Evolutionary conservation across 2,113 vertebrate genomes (phyloP), one percentile per base, ranked within the genome.

Genomic region (Canis aureus): DNA sequence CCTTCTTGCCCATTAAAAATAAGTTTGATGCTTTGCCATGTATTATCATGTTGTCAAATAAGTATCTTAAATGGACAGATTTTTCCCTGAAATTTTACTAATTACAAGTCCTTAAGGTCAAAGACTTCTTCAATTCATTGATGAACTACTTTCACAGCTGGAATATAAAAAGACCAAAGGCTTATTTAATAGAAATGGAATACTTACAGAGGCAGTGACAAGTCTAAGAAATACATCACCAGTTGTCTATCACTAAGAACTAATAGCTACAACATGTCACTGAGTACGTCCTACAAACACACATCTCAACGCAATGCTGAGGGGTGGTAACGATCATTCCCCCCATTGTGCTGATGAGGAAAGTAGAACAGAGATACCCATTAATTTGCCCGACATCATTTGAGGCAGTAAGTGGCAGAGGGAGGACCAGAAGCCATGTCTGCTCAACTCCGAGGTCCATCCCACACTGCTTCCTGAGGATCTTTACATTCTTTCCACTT

Each of bases 51-150:
- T 90, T 35, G 74, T 49, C 71, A 82, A 86, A 79, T 32, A 85
- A 92, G 43, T 69, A 57, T 59, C 66, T 87, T 93, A 62, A n/a
- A n/a, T 17, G 79, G 81, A 81, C 76, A 85, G 35, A 53, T 32
- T 59, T 9, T 74, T 11, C 11, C 59, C n/a, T 81, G 23, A 93
- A 87, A 71, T 86, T 64, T 71, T 94, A 90, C 27, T n/a, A 62
- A 94, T 25, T 91, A 66, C 29, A 94, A 93, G 19, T 38, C 87
- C 35, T 80, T 74, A 91, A 38, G 59, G 89, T 85, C 78, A 95
- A 96, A 80, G 80, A 16, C 10, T 19, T 78, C 57, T 59, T 86
- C 66, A 67, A 66, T 62, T 64, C 23, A 71, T 1, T 55, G 51
- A 86, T 62, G 23, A 86, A 17, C 66, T 35, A 38, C 60, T 69